phyloP scores from a whole-genome alignment of 2,888 invertebrate species.

The Onthophagus sagittarius region DNA sequence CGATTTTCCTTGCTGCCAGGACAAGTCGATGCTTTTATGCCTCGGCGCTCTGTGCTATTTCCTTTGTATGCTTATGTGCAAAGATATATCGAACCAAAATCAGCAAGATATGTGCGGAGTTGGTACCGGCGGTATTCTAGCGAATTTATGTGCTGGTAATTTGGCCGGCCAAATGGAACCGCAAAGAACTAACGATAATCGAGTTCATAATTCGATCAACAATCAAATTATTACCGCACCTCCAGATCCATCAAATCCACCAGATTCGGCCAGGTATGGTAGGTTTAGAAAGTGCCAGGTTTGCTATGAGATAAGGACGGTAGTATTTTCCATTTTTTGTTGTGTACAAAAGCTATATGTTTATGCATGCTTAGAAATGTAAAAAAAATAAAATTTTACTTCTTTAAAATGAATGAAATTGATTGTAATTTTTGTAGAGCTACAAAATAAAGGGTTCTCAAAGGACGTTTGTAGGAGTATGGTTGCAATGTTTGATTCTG shows the following conservation, averaged over 20 bases:
- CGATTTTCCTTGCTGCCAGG: slow-evolving; percentile 15
- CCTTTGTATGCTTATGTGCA: slow-evolving; percentile 21
- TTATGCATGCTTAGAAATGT: not conserved
- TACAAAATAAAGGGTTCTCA: slow-evolving; percentile 73
- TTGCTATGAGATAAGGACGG: not conserved
- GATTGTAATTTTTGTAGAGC: slow-evolving; percentile 54
- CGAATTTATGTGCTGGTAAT: slow-evolving; percentile 18
- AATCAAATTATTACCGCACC: slow-evolving; percentile 21
- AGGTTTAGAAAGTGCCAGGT: slow-evolving; percentile 16
- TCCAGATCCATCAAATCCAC: slow-evolving; percentile 13
- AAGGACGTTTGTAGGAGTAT: slow-evolving; percentile 91
- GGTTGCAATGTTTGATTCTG: slow-evolving; percentile 89
- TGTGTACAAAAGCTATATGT: not conserved
- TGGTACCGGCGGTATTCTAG: slow-evolving; percentile 18
- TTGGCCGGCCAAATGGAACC: slow-evolving; percentile 1
- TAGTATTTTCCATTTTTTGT: not conserved
- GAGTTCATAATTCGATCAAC: slow-evolving; percentile 15
- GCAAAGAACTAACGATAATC: slow-evolving; percentile 12
- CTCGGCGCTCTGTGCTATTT: slow-evolving; percentile 19
- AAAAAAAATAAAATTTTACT: too few species aligned
- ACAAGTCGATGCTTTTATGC: slow-evolving; percentile 15
- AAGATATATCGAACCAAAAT: slow-evolving; percentile 13
- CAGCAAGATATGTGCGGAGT: slow-evolving; percentile 7
- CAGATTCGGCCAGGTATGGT: slow-evolving; percentile 13
- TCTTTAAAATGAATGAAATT: not conserved